Conservation (phyloP, 64 coral and sea anemone species). For the Montipora efflorescens region DNA sequence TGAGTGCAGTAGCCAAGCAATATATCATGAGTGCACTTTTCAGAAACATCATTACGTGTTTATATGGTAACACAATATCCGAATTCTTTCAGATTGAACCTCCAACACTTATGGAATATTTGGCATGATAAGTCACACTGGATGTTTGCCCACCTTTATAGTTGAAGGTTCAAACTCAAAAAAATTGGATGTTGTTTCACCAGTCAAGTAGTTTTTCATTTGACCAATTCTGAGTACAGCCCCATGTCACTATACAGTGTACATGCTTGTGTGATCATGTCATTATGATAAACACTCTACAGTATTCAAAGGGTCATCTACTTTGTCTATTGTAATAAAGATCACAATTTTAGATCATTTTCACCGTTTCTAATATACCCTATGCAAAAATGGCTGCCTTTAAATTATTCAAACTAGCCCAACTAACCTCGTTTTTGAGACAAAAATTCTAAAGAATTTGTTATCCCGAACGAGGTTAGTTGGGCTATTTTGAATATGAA, state of each 20-base stretch:
- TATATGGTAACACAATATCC: background rate
- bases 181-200: background rate
- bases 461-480: no score
- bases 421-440: no score
- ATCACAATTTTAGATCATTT: background rate
- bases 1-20: slow-evolving; percentile 37
- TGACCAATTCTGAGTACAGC: background rate
- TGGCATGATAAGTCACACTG: slow-evolving; percentile 1
- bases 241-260: background rate
- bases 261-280: background rate
- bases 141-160: background rate
- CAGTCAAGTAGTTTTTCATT: slow-evolving; percentile 1
- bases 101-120: background rate
- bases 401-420: no score
- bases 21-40: background rate
- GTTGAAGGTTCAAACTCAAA: background rate
- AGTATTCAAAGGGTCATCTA: background rate
- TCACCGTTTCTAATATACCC: background rate
- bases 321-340: background rate
- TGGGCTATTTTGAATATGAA: no score
- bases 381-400: no score
- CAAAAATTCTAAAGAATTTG: no score
- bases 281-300: background rate
- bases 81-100: background rate
- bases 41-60: background rate